Evolutionary conservation across 2,888 invertebrate species (phyloP).

Genomic region (Melanchra persicariae): DNA sequence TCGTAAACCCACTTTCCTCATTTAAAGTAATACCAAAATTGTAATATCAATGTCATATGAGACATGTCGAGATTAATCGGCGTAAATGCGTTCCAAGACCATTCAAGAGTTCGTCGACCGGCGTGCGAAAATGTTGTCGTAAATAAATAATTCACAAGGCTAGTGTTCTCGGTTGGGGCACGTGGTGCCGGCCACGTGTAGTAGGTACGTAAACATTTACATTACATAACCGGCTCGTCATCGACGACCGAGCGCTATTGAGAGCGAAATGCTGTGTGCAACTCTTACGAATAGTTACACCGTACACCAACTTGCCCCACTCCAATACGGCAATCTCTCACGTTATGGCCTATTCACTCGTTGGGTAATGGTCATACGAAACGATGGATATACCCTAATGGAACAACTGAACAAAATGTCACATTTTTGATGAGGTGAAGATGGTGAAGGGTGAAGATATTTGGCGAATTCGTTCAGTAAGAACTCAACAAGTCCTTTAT

Average conservation of each 20-base stretch:
- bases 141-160: constrained; percentile 91
- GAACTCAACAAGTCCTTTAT: constrained; percentile 64
- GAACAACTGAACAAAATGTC: not conserved
- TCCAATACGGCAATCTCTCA: constrained; percentile 29
- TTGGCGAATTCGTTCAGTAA: constrained; percentile 3
- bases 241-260: constrained; percentile 85
- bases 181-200: constrained; percentile 88
- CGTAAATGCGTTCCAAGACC: constrained; percentile 89
- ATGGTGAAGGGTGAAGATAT: too few species aligned
- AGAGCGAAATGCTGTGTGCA: constrained; percentile 83
- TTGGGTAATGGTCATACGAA: not conserved
- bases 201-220: constrained; percentile 90
- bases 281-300: constrained; percentile 78
- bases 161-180: constrained; percentile 89
- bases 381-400: not conserved
- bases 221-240: constrained; percentile 90
- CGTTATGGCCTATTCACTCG: constrained; percentile 37
- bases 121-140: constrained; percentile 91
- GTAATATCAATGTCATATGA: constrained; percentile 68
- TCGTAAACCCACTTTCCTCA: constrained; percentile 39
- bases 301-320: constrained; percentile 64
- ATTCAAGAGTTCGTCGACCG: constrained; percentile 89
- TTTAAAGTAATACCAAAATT: constrained; percentile 45
- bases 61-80: constrained; percentile 86
- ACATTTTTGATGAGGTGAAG: not conserved